A percentile compares a stretch with the other conserved stretches of the same genome.
Evolutionary conservation across 1,140 invertebrate genomes (phyloP).

Genomic region (Metopolophium dirhodum): DNA sequence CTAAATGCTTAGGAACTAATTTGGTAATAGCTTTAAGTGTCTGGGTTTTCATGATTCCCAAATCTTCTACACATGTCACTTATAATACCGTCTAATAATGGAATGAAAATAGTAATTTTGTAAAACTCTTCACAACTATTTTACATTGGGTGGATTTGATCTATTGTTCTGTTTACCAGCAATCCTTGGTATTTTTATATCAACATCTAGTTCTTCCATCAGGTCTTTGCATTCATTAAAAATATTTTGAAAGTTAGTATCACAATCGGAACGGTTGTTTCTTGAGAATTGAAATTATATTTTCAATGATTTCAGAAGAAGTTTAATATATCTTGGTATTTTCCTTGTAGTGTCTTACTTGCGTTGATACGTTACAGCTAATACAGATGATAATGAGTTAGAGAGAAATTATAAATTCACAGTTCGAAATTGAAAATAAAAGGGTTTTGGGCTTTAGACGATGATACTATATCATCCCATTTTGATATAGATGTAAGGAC

Average conservation of each 20-base stretch:
- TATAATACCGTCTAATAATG: slow-evolving; percentile 6
- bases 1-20: not conserved
- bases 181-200: slow-evolving; percentile 29
- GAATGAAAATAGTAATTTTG: slow-evolving; percentile 30
- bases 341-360: no score
- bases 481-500: not conserved
- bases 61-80: slow-evolving; percentile 20
- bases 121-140: slow-evolving; percentile 21
- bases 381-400: slow-evolving; percentile 15
- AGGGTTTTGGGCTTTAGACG: slow-evolving; percentile 22
- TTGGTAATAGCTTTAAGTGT: not conserved
- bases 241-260: slow-evolving; percentile 11
- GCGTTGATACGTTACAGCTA: not conserved
- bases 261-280: not conserved
- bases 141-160: slow-evolving; percentile 25
- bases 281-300: slow-evolving; percentile 7
- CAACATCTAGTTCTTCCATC: slow-evolving; percentile 5
- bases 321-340: slow-evolving; percentile 19
- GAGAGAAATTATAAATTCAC: slow-evolving; percentile 33
- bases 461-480: slow-evolving; percentile 21
- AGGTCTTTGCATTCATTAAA: slow-evolving; percentile 11
- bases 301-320: not conserved
- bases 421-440: not conserved
- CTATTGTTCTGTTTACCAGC: not conserved
- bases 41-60: slow-evolving; percentile 16